These are phyloP conservation scores for Platyscapa corneri DNA, from an alignment of 1,140 invertebrate genomes.

Conservation along the genomic window DNA sequence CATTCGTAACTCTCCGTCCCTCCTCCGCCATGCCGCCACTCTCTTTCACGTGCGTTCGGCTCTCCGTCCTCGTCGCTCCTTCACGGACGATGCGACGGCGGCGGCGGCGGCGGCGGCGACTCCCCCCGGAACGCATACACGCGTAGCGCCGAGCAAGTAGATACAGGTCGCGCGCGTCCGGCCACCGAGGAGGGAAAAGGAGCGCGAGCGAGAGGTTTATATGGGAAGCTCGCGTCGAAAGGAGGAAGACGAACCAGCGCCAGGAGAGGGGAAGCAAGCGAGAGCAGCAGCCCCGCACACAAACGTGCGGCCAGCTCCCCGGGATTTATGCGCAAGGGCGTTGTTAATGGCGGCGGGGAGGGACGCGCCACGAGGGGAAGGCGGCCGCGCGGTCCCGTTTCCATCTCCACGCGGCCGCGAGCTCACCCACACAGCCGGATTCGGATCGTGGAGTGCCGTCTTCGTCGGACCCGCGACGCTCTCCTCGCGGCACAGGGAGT, in stretches of 20 bases:
- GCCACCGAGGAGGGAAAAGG: neutral
- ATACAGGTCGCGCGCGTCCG: neutral
- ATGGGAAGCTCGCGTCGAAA: constrained; percentile 57
- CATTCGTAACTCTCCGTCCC: neutral
- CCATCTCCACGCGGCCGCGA: constrained; percentile 20
- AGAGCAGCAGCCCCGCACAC: constrained; percentile 51
- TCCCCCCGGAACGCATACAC: neutral
- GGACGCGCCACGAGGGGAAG: constrained; percentile 51
- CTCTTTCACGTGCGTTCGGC: neutral
- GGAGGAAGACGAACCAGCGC: constrained; percentile 63
- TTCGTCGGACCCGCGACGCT: constrained; percentile 26
- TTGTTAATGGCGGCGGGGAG: constrained; percentile 71
- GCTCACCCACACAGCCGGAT: constrained; percentile 45
- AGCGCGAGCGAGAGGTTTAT: constrained; percentile 62
- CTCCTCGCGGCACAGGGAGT: neutral
- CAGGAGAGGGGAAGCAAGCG: constrained; percentile 44
- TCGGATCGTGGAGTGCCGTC: neutral
- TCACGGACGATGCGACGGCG: neutral
- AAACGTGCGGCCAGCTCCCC: constrained; percentile 52
- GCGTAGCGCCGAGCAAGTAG: neutral
- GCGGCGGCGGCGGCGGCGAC: too few relatives aligned
- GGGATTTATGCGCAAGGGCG: constrained; percentile 75
- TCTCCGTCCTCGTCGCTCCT: neutral
- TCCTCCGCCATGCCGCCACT: neutral
- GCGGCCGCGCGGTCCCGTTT: constrained; percentile 41